Evolutionary conservation across 30 jellyfish, hydroid and myxozoan species (phyloP), one percentile per base, ranked within the genome.

Genomic region (Hydractinia echinata): DNA sequence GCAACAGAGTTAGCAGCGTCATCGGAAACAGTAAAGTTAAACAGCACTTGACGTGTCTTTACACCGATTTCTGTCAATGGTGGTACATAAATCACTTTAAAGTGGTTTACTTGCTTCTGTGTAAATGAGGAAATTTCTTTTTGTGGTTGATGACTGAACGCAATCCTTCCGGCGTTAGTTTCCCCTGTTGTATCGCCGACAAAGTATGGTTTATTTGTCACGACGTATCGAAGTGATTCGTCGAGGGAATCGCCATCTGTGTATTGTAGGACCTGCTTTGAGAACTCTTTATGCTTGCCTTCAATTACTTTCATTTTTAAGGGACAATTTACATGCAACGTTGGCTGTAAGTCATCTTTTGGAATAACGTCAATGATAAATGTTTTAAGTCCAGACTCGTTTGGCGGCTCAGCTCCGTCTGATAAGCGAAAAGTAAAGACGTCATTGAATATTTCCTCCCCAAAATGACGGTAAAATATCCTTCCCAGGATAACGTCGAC

Each of bases 351-450:
- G 76, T 94, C 96, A 76, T 94, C 99, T 67, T 88, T 85, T 78
- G 89, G 87, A 61, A 53, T 84, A 13, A 94, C 85, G 80, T 74
- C 86, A 44, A 94, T 77, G 66, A 82, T 85, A 88, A 94, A 94
- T n/a, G 95, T 88, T 70, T 94, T 88, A 55, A 88, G 48, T 44
- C 96, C 95, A 10, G 99, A 94, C 82, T 84, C 76, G 79, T 94
- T 94, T 39, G 99, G 99, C 9, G 84, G 73, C 16, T 86, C 67
- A 49, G 92, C 67, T 52, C 84, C 89, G 67, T 94, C 99, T 58
- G 94, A 56, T 8, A 94, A 92, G 61, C 99, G 95, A 73, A 94
- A 94, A 8, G 91, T 87, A 83, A 94, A 94, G 81, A 82, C 81
- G 79, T 94, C 99, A 30, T 86, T 82, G 79, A 87, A 88, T 54